Percentiles rank a stretch among this genome's conserved stretches.
phyloP scores from a whole-genome alignment of 2,113 vertebrate species.

The Erinaceus europaeus region DNA sequence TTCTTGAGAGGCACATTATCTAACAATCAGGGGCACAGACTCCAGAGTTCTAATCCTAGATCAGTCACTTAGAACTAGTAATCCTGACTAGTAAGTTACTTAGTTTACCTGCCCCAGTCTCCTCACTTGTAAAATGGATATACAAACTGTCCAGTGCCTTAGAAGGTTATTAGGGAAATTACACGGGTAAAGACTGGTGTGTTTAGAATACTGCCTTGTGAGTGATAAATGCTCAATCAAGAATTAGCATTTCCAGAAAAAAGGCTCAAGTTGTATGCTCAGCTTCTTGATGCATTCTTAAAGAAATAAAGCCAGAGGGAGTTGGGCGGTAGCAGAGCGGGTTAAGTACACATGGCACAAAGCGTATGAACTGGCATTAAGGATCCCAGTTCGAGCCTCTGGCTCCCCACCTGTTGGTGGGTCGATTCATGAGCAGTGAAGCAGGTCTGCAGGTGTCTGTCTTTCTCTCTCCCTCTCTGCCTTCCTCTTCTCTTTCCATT shows the following conservation, averaged over 20 bases:
- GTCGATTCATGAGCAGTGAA: no score
- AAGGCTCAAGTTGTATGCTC: no score
- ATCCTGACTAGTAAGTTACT: background rate
- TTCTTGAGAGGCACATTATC: background rate
- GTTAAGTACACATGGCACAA: no score
- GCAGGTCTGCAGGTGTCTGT: no score
- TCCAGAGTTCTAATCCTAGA: background rate
- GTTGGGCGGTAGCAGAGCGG: no score
- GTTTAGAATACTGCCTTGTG: background rate
- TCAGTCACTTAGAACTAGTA: background rate
- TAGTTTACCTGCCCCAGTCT: background rate
- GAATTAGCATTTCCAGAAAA: background rate
- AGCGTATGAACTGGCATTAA: no score
- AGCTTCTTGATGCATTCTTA: no score
- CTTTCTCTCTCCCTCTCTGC: no score
- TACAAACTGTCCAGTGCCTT: background rate
- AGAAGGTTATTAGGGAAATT: background rate
- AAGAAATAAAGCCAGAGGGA: no score
- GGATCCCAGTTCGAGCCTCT: no score
- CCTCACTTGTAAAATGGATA: conserved; percentile 7
- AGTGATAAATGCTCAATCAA: conserved; percentile 5
- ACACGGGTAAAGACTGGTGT: conserved; percentile 19
- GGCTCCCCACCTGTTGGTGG: no score
- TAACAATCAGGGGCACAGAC: background rate
- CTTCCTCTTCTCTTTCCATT: no score